phyloP scores from a whole-genome alignment of 2,797 vertebrate genomes.

The Crypturellus tataupa region DNA sequence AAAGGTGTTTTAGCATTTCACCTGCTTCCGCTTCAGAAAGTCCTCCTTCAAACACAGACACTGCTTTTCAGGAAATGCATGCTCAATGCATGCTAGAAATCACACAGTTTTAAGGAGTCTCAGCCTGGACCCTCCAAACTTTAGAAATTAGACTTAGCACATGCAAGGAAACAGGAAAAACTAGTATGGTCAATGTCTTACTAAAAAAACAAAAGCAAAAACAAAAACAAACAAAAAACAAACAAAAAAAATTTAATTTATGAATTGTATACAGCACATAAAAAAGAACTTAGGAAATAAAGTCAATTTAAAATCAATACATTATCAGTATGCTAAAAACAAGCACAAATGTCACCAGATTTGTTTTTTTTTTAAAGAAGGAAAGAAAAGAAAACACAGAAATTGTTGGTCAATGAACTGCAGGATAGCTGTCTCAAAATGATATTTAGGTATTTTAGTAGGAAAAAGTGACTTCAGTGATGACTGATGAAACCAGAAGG shows the following conservation, averaged over 20 bases:
- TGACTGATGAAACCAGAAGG: background rate
- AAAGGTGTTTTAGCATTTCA: background rate
- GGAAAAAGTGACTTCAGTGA: background rate
- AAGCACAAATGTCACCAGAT: too few species aligned
- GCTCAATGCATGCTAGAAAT: background rate
- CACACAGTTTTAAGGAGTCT: background rate
- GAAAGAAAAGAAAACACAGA: background rate
- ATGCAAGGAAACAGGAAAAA: background rate
- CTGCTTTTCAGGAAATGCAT: background rate
- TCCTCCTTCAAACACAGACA: background rate
- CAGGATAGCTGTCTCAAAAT: background rate
- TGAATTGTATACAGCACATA: background rate
- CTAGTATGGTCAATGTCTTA: background rate
- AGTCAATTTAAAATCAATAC: background rate
- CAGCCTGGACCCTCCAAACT: background rate
- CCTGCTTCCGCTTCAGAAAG: background rate
- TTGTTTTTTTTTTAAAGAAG: too few species aligned
- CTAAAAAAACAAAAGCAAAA: background rate
- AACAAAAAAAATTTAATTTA: background rate
- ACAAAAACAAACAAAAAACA: too few species aligned
- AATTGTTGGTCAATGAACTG: background rate
- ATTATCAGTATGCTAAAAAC: too few species aligned
- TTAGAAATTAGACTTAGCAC: background rate
- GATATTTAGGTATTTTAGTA: accelerated
- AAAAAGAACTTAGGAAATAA: background rate